Percentiles rank a stretch among this genome's conserved stretches.
phyloP scores from a whole-genome alignment of 2,888 invertebrate genomes.

The Tachina lurida region DNA sequence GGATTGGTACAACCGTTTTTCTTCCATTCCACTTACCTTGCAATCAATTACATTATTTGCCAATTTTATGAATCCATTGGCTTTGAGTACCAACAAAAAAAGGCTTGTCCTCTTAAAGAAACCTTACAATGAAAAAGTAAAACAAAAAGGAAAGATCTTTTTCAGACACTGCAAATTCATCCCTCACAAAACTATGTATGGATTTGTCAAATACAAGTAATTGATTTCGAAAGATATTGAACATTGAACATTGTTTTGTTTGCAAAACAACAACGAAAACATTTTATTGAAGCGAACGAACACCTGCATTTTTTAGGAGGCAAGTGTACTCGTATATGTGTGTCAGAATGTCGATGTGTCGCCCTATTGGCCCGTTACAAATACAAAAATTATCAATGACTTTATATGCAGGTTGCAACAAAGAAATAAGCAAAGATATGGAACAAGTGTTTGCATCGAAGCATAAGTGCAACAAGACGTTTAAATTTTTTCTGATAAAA shows the following conservation, averaged over 20 bases:
- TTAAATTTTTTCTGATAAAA: conserved; percentile 9
- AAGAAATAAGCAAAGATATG: not conserved
- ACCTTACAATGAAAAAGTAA: conserved; percentile 3
- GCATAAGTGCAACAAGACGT: conserved; percentile 58
- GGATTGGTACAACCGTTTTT: not conserved
- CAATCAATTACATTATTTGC: conserved; percentile 19
- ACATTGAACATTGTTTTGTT: conserved; percentile 17
- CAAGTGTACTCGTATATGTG: not conserved
- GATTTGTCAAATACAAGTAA: conserved; percentile 51
- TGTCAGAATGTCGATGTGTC: not conserved
- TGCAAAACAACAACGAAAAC: conserved; percentile 17
- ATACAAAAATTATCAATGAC: conserved; percentile 53
- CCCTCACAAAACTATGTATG: conserved; percentile 38
- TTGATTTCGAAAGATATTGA: conserved; percentile 57
- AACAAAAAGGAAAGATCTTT: conserved; percentile 42
- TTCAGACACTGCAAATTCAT: conserved; percentile 22
- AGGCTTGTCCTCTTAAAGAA: conserved; percentile 34
- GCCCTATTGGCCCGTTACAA: conserved; percentile 18
- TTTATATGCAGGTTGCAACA: conserved; percentile 37
- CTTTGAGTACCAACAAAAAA: not conserved
- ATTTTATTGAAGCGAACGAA: conserved; percentile 55
- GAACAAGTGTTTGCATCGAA: conserved; percentile 55
- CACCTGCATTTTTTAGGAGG: conserved; percentile 54
- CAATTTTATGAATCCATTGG: not conserved
- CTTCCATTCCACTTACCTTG: not conserved